Percentiles rank a stretch among this genome's conserved stretches.
Conservation (phyloP, 2,888 invertebrate genomes). For the Pammene fasciana region DNA sequence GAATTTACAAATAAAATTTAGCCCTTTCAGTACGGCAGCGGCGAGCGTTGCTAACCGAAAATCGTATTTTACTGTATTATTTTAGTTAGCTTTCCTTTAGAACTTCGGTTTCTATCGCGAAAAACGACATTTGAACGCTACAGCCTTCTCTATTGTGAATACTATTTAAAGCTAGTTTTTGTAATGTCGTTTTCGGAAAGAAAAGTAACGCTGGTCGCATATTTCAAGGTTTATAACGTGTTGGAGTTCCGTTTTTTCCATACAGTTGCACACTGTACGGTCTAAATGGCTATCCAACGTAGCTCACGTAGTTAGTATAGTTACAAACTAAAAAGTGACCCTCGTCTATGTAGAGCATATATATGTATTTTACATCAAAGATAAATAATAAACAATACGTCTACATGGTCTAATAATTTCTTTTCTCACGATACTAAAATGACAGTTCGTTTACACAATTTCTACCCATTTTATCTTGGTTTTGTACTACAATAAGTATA, state of each 20-base stretch:
- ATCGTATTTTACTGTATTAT: slow-evolving; percentile 11
- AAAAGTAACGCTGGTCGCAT: slow-evolving; percentile 17
- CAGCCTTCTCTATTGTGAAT: not conserved
- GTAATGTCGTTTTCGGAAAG: not conserved
- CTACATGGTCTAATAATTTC: no score
- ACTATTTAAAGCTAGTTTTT: not conserved
- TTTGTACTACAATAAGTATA: no score
- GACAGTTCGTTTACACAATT: no score
- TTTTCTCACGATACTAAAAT: no score
- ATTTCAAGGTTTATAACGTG: not conserved
- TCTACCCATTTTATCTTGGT: no score
- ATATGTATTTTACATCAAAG: no score
- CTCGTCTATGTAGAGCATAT: not conserved
- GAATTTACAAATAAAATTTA: not conserved
- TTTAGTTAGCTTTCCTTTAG: slow-evolving; percentile 4
- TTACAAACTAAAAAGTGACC: not conserved
- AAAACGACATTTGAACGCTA: slow-evolving; percentile 2
- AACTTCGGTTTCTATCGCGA: not conserved
- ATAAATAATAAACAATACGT: no score
- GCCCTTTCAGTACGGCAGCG: slow-evolving; percentile 34
- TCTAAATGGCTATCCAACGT: slow-evolving; percentile 1
- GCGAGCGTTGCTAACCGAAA: slow-evolving; percentile 3
- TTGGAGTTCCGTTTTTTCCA: slow-evolving; percentile 18
- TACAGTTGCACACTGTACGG: slow-evolving; percentile 17
- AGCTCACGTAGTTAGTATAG: slow-evolving; percentile 16